Percentiles rank a stretch among this genome's conserved stretches.
Evolutionary conservation across 35 echinoderm and acorn worm genomes (phyloP).

Genomic region (Lytechinus pictus): DNA sequence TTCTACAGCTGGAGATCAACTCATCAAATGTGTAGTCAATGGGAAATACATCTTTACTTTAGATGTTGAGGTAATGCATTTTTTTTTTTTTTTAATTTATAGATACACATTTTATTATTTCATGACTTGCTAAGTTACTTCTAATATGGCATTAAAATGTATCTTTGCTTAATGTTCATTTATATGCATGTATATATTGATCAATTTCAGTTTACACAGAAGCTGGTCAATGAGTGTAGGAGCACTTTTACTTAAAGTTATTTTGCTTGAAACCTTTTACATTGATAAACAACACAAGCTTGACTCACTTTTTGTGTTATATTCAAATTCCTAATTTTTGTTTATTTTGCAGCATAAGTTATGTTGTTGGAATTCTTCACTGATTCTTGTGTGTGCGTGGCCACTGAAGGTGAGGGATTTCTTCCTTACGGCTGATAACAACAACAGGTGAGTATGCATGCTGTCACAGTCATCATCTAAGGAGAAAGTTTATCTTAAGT

Average conservation of each 20-base stretch:
- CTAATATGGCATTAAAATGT: too few relatives aligned
- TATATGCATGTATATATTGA: too few relatives aligned
- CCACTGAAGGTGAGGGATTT: conserved; percentile 10
- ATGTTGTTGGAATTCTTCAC: not conserved
- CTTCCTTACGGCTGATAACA: not conserved
- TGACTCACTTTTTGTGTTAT: not conserved
- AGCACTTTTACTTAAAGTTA: too few relatives aligned
- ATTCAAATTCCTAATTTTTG: not conserved
- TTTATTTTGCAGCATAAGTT: not conserved
- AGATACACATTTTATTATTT: too few relatives aligned
- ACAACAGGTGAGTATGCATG: not conserved
- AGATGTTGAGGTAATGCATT: conserved; percentile 46
- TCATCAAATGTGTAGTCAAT: conserved; percentile 51
- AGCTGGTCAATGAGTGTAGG: too few relatives aligned
- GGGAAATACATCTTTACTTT: conserved; percentile 61
- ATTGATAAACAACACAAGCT: too few relatives aligned
- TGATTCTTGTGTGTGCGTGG: not conserved
- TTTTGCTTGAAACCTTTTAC: too few relatives aligned
- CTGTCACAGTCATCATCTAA: not conserved
- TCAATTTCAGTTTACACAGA: too few relatives aligned
- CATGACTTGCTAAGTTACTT: too few relatives aligned
- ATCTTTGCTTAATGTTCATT: too few relatives aligned
- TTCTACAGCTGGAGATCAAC: not conserved
- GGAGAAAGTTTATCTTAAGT: too few relatives aligned
- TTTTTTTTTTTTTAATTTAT: not conserved